Evolutionary conservation across 2,113 vertebrate genomes (phyloP), one percentile per base, ranked within the genome.

Genomic region (Delphinus delphis): DNA sequence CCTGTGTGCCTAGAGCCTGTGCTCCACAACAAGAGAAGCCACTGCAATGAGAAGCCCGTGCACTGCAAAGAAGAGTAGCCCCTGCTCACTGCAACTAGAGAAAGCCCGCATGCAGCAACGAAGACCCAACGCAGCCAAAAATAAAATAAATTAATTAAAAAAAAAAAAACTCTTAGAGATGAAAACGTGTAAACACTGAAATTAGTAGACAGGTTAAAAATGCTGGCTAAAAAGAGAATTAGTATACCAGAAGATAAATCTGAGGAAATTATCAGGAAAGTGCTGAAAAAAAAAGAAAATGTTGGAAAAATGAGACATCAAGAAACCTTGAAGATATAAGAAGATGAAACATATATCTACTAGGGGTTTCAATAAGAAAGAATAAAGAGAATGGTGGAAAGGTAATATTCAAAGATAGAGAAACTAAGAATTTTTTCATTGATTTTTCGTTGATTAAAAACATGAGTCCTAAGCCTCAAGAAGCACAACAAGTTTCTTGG

Each of bases 201-300:
- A 82, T 85, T 50, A 95, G 18, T 83, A 58, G 8, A 71, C 53
- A 73, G 25, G 44, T 90, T 65, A 83, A 41, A 83, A 28, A 82
- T 77, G 70, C 50, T 55, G 68, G 58, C 33, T 95, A 73, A 87
- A 93, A 76, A 33, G 36, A 74, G 23, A 83, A 87, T 15, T 10
- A 76, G 14, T 58, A 7, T 76, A 93, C 0, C 31, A 41, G 81
- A 95, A 86, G 26, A 71, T 55, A 71, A 77, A 90, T 77, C 74
- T 96, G 31, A 60, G 6, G 55, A 90, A 77, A 90, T 90, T 77
- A 82, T 62, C 60, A 88, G 38, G 28, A 80, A 88, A 53, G 38
- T 28, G 74, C 8, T 89, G 33, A 36, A 44, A 92, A 83, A 83
- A 47, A 73, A 76, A 50, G 23, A 92, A 89, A 85, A 90, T 71